phyloP scores from a whole-genome alignment of 2,797 vertebrate genomes.

The Acanthopagrus latus region DNA sequence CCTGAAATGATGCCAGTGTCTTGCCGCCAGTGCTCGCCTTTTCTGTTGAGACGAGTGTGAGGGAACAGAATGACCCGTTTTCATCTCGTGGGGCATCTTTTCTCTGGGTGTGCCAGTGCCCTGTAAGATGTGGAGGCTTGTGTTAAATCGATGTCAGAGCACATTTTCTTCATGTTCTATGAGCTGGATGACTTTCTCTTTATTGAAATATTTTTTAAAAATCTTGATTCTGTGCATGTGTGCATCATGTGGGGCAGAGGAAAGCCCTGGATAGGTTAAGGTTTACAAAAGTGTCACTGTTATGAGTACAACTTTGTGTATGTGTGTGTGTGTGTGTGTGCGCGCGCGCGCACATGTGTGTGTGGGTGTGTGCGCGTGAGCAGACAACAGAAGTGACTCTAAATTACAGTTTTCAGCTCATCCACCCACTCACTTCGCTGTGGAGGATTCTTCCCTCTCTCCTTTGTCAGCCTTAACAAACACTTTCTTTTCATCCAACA shows the following conservation, averaged over 20 bases:
- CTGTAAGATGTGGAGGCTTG: neutral
- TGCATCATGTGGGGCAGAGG: neutral
- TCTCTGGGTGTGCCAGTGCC: neutral
- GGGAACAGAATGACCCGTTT: constrained; percentile 41
- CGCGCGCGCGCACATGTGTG: constrained; percentile 24
- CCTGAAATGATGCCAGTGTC: constrained; percentile 12
- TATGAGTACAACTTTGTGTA: constrained; percentile 9
- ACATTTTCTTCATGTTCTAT: constrained; percentile 29
- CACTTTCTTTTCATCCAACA: constrained; percentile 80
- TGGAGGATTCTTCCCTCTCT: constrained; percentile 56
- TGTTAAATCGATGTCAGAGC: constrained; percentile 31
- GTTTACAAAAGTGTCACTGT: neutral
- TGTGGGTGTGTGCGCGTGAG: constrained; percentile 8
- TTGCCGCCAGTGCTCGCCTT: constrained; percentile 2
- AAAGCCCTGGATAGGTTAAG: constrained; percentile 4
- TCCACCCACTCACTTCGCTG: constrained; percentile 65
- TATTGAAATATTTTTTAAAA: neutral
- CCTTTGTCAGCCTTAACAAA: constrained; percentile 71
- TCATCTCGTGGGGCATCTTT: constrained; percentile 13
- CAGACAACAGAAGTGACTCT: constrained; percentile 50
- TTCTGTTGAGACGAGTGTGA: constrained; percentile 18
- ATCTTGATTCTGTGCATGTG: neutral
- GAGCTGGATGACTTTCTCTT: constrained; percentile 22
- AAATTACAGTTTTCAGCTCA: constrained; percentile 69
- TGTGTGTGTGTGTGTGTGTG: neutral